A percentile compares a stretch with the other conserved stretches of the same genome.
Conservation (phyloP, 2,797 vertebrate species). For the Cyclura pinguis region DNA sequence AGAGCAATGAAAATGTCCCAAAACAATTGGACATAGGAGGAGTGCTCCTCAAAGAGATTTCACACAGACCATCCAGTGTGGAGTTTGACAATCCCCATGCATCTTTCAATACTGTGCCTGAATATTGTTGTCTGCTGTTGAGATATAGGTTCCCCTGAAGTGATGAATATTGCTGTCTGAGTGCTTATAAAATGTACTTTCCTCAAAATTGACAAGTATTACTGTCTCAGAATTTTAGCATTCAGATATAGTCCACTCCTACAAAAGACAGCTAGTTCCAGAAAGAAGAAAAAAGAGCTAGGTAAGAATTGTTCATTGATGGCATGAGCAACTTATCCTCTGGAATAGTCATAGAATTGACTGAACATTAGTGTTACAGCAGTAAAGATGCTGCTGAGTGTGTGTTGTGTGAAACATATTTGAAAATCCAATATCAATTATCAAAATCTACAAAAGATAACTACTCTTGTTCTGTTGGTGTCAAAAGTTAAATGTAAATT, state of each 20-base stretch:
- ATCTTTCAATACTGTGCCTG: background rate
- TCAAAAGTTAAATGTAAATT: background rate
- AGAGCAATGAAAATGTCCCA: background rate
- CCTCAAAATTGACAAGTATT: background rate
- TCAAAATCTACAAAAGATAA: background rate
- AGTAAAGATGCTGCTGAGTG: background rate
- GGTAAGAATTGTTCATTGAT: slow-evolving; percentile 10
- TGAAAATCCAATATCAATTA: background rate
- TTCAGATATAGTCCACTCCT: background rate
- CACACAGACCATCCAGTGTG: background rate
- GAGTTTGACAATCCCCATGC: background rate
- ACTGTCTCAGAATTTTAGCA: background rate
- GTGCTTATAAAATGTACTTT: background rate
- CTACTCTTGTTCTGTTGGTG: background rate
- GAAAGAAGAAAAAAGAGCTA: background rate
- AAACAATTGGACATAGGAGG: background rate
- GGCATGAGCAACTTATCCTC: background rate
- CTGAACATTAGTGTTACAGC: background rate
- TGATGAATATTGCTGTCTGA: background rate
- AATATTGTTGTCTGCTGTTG: no score
- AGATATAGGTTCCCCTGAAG: no score
- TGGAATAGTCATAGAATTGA: background rate
- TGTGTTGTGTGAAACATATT: background rate
- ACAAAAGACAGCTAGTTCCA: no score
- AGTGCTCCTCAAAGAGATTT: background rate